phyloP scores from a whole-genome alignment of 2,797 vertebrate genomes.

The Gambusia yucatana region DNA sequence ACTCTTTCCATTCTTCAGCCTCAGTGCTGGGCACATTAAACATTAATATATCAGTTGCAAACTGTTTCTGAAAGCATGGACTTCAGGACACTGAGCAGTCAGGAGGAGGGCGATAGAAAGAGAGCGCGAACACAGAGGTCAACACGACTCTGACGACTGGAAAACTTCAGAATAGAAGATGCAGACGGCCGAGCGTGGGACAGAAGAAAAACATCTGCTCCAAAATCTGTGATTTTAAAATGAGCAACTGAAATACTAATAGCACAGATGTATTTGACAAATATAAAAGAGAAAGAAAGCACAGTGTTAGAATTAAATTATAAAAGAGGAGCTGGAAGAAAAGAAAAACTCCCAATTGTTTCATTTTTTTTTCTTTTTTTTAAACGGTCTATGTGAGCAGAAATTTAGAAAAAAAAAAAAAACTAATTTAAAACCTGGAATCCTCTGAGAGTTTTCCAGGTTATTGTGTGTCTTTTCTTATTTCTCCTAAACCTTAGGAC shows the following conservation, averaged over 20 bases:
- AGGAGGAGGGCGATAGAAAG: constrained; percentile 35
- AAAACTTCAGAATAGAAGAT: constrained; percentile 52
- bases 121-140: constrained; percentile 36
- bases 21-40: constrained; percentile 27
- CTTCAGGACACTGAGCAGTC: constrained; percentile 52
- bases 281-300: background rate
- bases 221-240: constrained; percentile 22
- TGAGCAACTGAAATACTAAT: background rate
- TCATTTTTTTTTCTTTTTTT: background rate
- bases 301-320: constrained; percentile 17
- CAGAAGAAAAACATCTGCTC: constrained; percentile 31
- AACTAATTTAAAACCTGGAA: background rate
- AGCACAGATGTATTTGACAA: background rate
- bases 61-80: constrained; percentile 56
- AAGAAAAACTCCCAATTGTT: background rate
- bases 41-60: constrained; percentile 53
- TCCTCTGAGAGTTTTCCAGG: background rate
- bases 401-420: background rate
- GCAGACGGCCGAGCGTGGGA: constrained; percentile 34
- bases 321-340: constrained; percentile 4
- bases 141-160: constrained; percentile 1
- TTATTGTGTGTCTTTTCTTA: background rate
- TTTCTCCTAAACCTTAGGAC: background rate
- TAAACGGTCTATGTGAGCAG: background rate
- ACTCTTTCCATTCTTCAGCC: constrained; percentile 51